Conservation (phyloP, 2,113 vertebrate species). For the Paratilapia polleni region DNA sequence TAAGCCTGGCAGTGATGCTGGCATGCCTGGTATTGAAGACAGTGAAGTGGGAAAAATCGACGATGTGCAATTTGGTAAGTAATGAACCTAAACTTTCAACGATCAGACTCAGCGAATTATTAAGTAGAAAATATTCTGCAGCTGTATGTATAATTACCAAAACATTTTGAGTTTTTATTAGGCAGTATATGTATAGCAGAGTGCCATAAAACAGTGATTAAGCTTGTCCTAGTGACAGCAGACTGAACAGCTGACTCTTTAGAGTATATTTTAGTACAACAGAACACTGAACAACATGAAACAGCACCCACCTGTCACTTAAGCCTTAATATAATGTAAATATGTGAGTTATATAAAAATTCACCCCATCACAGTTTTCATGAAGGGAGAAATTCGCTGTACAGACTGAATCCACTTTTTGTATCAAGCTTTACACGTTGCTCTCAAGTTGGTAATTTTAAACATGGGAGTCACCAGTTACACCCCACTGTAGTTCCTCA, state of each 20-base stretch:
- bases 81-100: background rate
- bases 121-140: background rate
- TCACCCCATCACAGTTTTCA: background rate
- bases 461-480: background rate
- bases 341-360: background rate
- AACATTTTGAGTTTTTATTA: background rate
- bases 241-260: too few species aligned
- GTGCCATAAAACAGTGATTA: background rate
- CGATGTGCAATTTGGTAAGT: slow-evolving; percentile 86
- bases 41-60: slow-evolving; percentile 91
- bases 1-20: slow-evolving; percentile 91
- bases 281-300: background rate
- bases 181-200: background rate
- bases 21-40: slow-evolving; percentile 98
- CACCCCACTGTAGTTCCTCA: background rate
- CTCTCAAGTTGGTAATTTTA: background rate
- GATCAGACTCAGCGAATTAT: background rate
- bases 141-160: background rate
- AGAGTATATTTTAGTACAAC: too few species aligned
- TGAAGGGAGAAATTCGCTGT: background rate
- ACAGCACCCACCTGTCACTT: background rate
- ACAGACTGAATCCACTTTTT: background rate
- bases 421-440: background rate
- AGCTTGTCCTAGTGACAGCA: too few species aligned
- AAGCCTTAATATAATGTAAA: background rate